Percentiles rank a stretch among this genome's conserved stretches.
phyloP scores from a whole-genome alignment of 2,797 vertebrate species.

The Chanos chanos region DNA sequence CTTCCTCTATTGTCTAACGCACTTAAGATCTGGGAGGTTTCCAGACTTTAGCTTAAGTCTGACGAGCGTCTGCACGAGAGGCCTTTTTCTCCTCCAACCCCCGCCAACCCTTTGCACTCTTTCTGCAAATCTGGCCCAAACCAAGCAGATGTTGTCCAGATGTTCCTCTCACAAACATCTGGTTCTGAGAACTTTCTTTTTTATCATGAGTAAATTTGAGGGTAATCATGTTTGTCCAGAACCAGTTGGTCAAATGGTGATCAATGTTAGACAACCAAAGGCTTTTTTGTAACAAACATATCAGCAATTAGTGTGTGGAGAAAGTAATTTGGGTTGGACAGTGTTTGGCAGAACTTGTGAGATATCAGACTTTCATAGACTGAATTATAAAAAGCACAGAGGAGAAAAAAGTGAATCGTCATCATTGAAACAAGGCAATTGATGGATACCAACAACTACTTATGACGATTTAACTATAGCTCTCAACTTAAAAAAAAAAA shows the following conservation, averaged over 20 bases:
- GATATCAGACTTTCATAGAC: too few relatives aligned
- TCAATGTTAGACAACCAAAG: slow-evolving; percentile 32
- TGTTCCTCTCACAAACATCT: slow-evolving; percentile 71
- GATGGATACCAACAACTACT: too few relatives aligned
- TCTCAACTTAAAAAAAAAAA: too few relatives aligned
- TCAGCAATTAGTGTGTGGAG: neutral
- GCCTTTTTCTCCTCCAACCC: slow-evolving; percentile 5
- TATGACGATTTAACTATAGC: too few relatives aligned
- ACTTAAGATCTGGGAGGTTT: slow-evolving; percentile 20
- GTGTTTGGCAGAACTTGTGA: too few relatives aligned
- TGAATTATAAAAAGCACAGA: too few relatives aligned
- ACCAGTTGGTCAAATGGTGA: slow-evolving; percentile 45
- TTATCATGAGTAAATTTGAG: slow-evolving; percentile 60
- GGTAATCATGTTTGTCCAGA: slow-evolving; percentile 58
- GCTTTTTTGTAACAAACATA: slow-evolving; percentile 8
- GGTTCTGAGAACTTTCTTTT: slow-evolving; percentile 58
- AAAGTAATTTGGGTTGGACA: neutral
- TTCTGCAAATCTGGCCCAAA: slow-evolving; percentile 57
- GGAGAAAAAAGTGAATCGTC: too few relatives aligned
- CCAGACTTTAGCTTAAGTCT: slow-evolving; percentile 34
- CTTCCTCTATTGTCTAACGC: slow-evolving; percentile 3
- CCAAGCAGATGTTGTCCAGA: slow-evolving; percentile 74
- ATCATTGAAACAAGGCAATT: too few relatives aligned
- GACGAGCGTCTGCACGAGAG: slow-evolving; percentile 7
- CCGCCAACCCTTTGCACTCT: slow-evolving; percentile 42